Evolutionary conservation across 53 echinoderm and acorn worm genomes (phyloP), one percentile per base, ranked within the genome.

Genomic region (Actinopyga echinites): DNA sequence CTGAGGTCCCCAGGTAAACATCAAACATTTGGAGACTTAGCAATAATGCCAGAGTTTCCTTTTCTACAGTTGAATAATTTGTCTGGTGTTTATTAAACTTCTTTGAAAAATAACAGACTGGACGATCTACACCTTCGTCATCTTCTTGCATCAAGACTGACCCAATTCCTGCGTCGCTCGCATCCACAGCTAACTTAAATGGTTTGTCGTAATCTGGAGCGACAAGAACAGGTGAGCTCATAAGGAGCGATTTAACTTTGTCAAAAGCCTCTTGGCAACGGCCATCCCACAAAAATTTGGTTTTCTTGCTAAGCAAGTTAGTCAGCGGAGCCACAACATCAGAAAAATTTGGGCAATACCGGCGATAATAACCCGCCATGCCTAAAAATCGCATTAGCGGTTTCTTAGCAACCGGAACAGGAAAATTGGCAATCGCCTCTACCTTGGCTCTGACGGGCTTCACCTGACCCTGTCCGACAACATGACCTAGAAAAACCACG

Each of bases 131-230:
- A 19, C 62, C 55, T 34, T 83, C 33, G 19, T 32, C 33, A 44
- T 56, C 79, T 30, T 83, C 86, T 44, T 92, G 89, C 64, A 87
- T 59, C 28, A 90, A 62, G 52, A 92, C 84, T 33, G 81, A 71
- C 21, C 89, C 89, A 31, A 64, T 68, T 33, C 74, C 92, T 23
- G 83, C 71, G 86, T 92, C 92, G 83, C 89, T 87, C 2, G 92
- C 86, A 56, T 89, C 89, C 1, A 92, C 64, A 36, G 82, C 79
- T 38, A 92, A 65, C 54, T 81, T 89, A 35, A 92, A 89, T 31
- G 58, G 86, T 36, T 79, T 86, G 0, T 84, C 12, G 37, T 88
- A 91, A 83, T 87, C 83, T 22, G 86, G 86, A 28, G 85, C 71
- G 24, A 53, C 49, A 3, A 86, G 80, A 35, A 89, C 83, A 20